Evolutionary conservation across 2,888 invertebrate species (phyloP).

Genomic region (Cantharis rustica): DNA sequence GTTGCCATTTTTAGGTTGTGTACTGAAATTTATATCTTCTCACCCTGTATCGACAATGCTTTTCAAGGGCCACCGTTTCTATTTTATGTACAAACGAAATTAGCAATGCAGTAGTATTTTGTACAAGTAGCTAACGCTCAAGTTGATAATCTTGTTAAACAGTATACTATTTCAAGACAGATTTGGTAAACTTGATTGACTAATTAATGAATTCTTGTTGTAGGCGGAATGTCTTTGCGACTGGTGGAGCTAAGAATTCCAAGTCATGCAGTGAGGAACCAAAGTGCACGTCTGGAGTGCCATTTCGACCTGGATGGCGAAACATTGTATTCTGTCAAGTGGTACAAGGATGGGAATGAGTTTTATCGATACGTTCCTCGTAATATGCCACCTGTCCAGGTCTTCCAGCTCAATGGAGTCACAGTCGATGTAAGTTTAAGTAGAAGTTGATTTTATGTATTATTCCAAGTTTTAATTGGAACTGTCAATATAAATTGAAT

Average conservation of each 20-base stretch:
- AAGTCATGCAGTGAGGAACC: constrained; percentile 78
- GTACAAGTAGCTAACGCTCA: neutral
- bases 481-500: constrained; percentile 21
- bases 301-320: constrained; percentile 84
- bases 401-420: constrained; percentile 79
- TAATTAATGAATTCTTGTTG: constrained; percentile 37
- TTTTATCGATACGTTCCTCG: constrained; percentile 86
- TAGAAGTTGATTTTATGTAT: neutral
- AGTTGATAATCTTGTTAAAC: neutral
- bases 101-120: too few species aligned
- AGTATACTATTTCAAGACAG: neutral
- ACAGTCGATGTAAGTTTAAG: constrained; percentile 78
- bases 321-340: constrained; percentile 85
- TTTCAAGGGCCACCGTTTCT: too few species aligned
- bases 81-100: neutral
- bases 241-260: constrained; percentile 82
- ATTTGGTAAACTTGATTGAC: neutral
- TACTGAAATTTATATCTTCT: neutral
- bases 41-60: neutral
- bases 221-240: constrained; percentile 59
- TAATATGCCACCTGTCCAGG: constrained; percentile 79
- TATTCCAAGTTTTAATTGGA: neutral
- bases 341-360: constrained; percentile 91
- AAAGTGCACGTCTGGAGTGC: constrained; percentile 78
- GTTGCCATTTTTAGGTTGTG: neutral